These are phyloP conservation scores for Acanthaster planci DNA, from an alignment of 35 echinoderm and acorn worm species.

Conservation along the genomic window DNA sequence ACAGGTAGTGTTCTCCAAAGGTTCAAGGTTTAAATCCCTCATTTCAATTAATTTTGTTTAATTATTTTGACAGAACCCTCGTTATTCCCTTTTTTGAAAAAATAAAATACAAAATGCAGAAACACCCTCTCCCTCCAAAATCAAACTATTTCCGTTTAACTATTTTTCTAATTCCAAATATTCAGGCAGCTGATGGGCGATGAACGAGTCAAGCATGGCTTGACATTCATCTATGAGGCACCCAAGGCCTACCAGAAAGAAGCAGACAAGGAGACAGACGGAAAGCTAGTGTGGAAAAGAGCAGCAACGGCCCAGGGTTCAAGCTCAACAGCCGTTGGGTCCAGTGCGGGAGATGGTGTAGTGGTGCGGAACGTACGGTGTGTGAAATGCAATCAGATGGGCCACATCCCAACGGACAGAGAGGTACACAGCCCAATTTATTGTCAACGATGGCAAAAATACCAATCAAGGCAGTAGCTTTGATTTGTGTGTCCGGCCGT, in stretches of 20 bases:
- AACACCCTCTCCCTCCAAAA: too few species aligned
- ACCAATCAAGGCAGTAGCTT: not conserved
- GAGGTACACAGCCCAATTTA: slow-evolving; percentile 57
- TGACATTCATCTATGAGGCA: slow-evolving; percentile 97
- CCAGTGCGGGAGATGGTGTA: slow-evolving; percentile 77
- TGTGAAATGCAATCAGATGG: slow-evolving; percentile 91
- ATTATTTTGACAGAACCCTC: too few species aligned
- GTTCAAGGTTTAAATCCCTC: too few species aligned
- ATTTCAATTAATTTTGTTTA: too few species aligned
- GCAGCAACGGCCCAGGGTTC: slow-evolving; percentile 77
- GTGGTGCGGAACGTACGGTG: slow-evolving; percentile 90
- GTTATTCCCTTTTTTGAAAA: too few species aligned
- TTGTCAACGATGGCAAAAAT: not conserved
- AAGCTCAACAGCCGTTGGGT: slow-evolving; percentile 61
- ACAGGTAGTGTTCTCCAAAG: too few species aligned
- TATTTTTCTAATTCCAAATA: not conserved
- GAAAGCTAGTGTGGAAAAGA: slow-evolving; percentile 96
- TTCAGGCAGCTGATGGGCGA: slow-evolving; percentile 93
- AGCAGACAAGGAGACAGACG: slow-evolving; percentile 65
- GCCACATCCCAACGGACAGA: slow-evolving; percentile 94
- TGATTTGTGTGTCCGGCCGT: not conserved
- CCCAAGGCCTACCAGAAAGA: slow-evolving; percentile 86
- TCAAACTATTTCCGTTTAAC: too few species aligned
- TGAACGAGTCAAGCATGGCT: slow-evolving; percentile 94
- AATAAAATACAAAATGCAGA: too few species aligned